Evolutionary conservation across 1,140 invertebrate genomes (phyloP).

Genomic region (Thaumatotibia leucotreta): DNA sequence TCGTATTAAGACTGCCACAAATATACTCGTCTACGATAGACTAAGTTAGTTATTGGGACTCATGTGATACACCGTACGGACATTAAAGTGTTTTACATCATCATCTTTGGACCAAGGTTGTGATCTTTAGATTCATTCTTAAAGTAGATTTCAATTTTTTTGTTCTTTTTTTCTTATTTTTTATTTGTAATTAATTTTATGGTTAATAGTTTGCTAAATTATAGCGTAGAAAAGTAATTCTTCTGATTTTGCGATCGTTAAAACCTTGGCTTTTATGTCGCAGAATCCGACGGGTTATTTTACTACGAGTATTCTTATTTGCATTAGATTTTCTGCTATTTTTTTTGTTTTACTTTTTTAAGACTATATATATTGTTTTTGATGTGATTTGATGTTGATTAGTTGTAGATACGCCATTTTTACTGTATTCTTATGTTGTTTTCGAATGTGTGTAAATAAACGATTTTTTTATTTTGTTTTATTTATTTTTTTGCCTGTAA

Average conservation of each 20-base stretch:
- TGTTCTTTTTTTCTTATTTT: slow-evolving; percentile 2
- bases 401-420: background rate
- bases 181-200: background rate
- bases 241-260: background rate
- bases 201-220: background rate
- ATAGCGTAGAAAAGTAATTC: background rate
- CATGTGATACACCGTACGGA: slow-evolving; percentile 35
- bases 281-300: slow-evolving; percentile 2
- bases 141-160: slow-evolving; percentile 13
- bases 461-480: slow-evolving; percentile 17
- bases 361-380: background rate
- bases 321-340: slow-evolving; percentile 9
- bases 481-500: slow-evolving; percentile 2
- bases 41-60: slow-evolving; percentile 42
- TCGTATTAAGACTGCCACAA: slow-evolving; percentile 49
- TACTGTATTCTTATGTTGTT: slow-evolving; percentile 19
- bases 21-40: slow-evolving; percentile 34
- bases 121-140: slow-evolving; percentile 24
- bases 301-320: background rate
- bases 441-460: slow-evolving; percentile 18
- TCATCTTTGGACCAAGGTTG: slow-evolving; percentile 53
- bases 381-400: background rate
- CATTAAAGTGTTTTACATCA: slow-evolving; percentile 39
- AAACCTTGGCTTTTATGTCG: background rate
- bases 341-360: slow-evolving; percentile 23